Evolutionary conservation across 1,140 invertebrate species (phyloP).

Genomic region (Conus betulinus): DNA sequence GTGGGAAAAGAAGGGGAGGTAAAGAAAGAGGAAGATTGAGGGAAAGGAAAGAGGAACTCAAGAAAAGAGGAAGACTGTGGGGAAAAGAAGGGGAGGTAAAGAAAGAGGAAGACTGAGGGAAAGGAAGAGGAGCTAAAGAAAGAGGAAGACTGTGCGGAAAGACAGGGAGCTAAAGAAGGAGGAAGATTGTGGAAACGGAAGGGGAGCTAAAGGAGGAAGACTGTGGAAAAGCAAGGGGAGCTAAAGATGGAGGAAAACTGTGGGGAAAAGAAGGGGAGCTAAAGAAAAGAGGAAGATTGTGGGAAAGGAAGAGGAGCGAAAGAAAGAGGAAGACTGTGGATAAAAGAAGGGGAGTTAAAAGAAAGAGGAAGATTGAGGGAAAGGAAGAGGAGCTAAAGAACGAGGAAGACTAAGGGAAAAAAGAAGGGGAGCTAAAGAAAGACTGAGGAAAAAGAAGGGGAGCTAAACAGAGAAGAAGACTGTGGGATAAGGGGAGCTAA

Average conservation of each 20-base stretch:
- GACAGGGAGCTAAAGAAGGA: neutral
- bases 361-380: neutral
- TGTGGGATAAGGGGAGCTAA: no score
- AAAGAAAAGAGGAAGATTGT: neutral
- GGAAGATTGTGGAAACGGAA: neutral
- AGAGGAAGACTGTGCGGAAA: neutral
- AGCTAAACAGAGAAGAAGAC: no score
- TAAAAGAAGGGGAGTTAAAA: neutral
- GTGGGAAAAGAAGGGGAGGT: no score
- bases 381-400: neutral
- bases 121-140: neutral
- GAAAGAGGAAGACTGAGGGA: neutral
- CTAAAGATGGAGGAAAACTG: neutral
- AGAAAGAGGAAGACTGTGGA: neutral
- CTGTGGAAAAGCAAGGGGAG: neutral
- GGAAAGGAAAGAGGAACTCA: no score
- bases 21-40: no score
- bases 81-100: neutral
- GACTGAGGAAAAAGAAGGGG: neutral
- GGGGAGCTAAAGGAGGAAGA: neutral
- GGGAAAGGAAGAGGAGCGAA: neutral
- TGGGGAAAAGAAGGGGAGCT: neutral
- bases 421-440: slow-evolving; percentile 23
- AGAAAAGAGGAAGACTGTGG: neutral
- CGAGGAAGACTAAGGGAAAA: neutral